phyloP scores from a whole-genome alignment of 2,797 vertebrate species.

The Aeoliscus strigatus region DNA sequence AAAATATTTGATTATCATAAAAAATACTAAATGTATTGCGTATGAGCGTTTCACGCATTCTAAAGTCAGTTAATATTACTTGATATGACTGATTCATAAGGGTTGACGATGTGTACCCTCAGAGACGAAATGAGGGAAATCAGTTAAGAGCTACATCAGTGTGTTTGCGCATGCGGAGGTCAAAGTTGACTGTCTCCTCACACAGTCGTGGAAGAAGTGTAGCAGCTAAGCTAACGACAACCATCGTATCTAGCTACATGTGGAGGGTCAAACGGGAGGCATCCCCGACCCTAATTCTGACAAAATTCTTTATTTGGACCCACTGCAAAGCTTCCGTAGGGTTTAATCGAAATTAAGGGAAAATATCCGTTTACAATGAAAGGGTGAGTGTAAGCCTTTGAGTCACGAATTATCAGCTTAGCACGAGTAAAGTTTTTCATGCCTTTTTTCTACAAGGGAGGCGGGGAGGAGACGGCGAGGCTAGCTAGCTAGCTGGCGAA shows the following conservation, averaged over 20 bases:
- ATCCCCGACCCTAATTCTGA: slow-evolving; percentile 72
- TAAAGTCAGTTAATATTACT: too few relatives aligned
- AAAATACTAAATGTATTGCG: too few relatives aligned
- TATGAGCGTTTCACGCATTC: too few relatives aligned
- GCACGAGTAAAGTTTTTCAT: slow-evolving; percentile 73
- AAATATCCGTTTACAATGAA: slow-evolving; percentile 76
- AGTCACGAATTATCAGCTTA: slow-evolving; percentile 52
- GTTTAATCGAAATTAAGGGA: slow-evolving; percentile 55
- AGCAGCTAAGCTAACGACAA: slow-evolving; percentile 65
- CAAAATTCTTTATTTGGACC: slow-evolving; percentile 49
- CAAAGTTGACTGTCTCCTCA: slow-evolving; percentile 68
- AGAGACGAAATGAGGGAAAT: slow-evolving; percentile 12
- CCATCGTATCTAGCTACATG: slow-evolving; percentile 76
- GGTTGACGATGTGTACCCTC: slow-evolving; percentile 11
- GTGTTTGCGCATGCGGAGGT: slow-evolving; percentile 66
- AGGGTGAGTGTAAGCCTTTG: slow-evolving; percentile 76
- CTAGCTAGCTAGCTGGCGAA: slow-evolving; percentile 59
- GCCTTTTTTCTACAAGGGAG: slow-evolving; percentile 66
- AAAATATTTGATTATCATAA: too few relatives aligned
- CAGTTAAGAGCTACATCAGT: fast-evolving
- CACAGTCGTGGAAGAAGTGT: slow-evolving; percentile 69
- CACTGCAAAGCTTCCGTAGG: slow-evolving; percentile 54
- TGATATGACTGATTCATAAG: too few relatives aligned
- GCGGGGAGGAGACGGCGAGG: slow-evolving; percentile 64
- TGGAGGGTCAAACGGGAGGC: slow-evolving; percentile 79